Base-by-base conservation (phyloP, 1,140 invertebrate species). In the Himalopsyche phryganea region DNA sequence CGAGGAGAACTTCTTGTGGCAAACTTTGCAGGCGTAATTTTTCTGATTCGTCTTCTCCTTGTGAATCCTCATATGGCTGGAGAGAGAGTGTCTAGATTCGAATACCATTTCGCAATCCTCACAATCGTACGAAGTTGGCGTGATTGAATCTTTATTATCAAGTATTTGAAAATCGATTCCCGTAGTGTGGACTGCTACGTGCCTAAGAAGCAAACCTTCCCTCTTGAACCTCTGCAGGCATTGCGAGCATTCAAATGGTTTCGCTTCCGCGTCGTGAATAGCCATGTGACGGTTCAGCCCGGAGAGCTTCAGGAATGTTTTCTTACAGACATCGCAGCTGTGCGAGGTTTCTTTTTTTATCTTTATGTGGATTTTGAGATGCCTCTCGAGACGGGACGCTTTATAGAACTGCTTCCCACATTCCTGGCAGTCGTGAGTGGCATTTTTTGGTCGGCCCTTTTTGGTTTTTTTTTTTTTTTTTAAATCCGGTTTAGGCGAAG, bases 1-100 rank as follows among this genome's bases (percentile, higher is more conserved):
- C n/a, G 66, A 61, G 1, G 66, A 50, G 55, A 76, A 78, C 4
- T 53, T 62, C 60, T 74, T 76, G 3, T 63, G 58, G 60, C 75
- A 77, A 28, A 69, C 45, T 41, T 71, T 68, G 65, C 76, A 78
- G 35, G 53, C 32, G 11, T 19, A 58, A 17, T 28, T 67, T 40
- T 65, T 68, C 51, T 61, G 65, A 32, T 67, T 66, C 40, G 60
- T 52, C 33, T 64, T 35, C 50, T 59, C 52, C 47, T 66, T 66
- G 63, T 71, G 70, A 15, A 67, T 68, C 33, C 66, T 67, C 58
- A 66, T 60, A 50, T 74, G 71, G 41, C 66, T 66, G 10, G 67
- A 64, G 1, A 75, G 60, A 0, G 67, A 68, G 56, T 69, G 60
- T 18, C 61, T 64, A 17, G 68, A 72, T 7, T 60, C 62, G 65